A percentile compares a stretch with the other conserved stretches of the same genome.
Evolutionary conservation across 2,797 vertebrate species (phyloP).

Genomic region (Heteromormyrus szaboi): DNA sequence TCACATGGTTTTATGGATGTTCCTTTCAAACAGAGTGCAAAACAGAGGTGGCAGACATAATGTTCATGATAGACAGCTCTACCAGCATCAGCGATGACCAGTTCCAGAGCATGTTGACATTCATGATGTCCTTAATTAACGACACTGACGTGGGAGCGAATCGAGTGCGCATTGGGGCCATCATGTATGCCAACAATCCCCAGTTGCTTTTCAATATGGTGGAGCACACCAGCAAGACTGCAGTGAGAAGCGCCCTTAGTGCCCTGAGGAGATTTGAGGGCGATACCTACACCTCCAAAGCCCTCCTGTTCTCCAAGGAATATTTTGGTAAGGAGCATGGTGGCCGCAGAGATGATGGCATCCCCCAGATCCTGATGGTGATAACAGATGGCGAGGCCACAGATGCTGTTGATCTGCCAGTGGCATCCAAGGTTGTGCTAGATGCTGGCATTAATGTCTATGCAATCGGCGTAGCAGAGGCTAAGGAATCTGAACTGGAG

Average conservation of each 20-base stretch:
- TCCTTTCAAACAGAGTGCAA: slow-evolving; percentile 53
- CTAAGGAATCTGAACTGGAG: slow-evolving; percentile 50
- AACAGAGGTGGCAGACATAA: slow-evolving; percentile 66
- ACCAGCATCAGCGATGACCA: slow-evolving; percentile 39
- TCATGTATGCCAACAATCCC: slow-evolving; percentile 48
- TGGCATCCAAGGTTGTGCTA: slow-evolving; percentile 38
- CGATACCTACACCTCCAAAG: slow-evolving; percentile 57
- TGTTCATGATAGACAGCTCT: slow-evolving; percentile 70
- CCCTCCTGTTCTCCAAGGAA: slow-evolving; percentile 50
- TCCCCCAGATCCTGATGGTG: slow-evolving; percentile 65
- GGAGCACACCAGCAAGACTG: slow-evolving; percentile 37
- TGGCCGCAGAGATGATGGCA: slow-evolving; percentile 39
- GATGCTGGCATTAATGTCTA: slow-evolving; percentile 48
- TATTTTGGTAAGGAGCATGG: slow-evolving; percentile 53
- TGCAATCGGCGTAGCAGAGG: slow-evolving; percentile 60
- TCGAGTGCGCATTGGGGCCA: slow-evolving; percentile 60
- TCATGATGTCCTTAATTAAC: slow-evolving; percentile 65
- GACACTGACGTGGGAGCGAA: slow-evolving; percentile 54
- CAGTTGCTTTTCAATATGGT: slow-evolving; percentile 51
- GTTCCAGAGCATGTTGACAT: slow-evolving; percentile 60
- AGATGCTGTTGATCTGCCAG: slow-evolving; percentile 35
- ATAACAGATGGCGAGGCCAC: slow-evolving; percentile 68
- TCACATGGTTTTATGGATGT: background rate
- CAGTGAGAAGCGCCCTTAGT: slow-evolving; percentile 52
- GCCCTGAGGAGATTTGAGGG: slow-evolving; percentile 31